Evolutionary conservation across 2,797 vertebrate genomes (phyloP).

Genomic region (Poeciliopsis gracilis): DNA sequence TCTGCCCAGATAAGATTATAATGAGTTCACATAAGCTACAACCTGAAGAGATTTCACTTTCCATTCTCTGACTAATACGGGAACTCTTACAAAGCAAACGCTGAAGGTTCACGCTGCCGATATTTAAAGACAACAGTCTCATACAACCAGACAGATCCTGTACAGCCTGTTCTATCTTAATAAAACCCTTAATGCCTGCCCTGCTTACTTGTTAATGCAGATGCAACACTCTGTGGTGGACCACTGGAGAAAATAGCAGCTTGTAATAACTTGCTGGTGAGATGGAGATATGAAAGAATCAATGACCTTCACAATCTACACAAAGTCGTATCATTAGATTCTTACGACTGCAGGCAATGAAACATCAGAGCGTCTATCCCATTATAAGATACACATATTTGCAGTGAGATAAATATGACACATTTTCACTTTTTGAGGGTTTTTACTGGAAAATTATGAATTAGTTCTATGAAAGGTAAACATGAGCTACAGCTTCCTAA

Average conservation of each 20-base stretch:
- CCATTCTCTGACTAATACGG: not conserved
- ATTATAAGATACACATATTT: not conserved
- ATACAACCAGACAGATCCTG: not conserved
- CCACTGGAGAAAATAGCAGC: conserved; percentile 2
- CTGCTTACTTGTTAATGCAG: conserved; percentile 1
- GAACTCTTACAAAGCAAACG: not conserved
- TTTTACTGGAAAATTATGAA: not conserved
- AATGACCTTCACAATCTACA: not conserved
- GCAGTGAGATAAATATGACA: not conserved
- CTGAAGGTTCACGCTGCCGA: not conserved
- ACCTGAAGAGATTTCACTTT: conserved; percentile 4
- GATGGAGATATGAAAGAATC: not conserved
- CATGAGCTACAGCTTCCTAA: not conserved
- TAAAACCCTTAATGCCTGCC: not conserved
- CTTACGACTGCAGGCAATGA: not conserved
- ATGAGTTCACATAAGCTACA: not conserved
- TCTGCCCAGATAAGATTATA: conserved; percentile 4
- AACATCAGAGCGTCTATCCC: not conserved
- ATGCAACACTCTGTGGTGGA: not conserved
- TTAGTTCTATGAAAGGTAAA: not conserved
- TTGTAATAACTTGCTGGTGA: too few species aligned
- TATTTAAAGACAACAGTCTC: conserved; percentile 1
- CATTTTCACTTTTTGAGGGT: not conserved
- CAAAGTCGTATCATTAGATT: not conserved
- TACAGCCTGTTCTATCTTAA: not conserved